A percentile compares a stretch with the other conserved stretches of the same genome.
Conservation (phyloP, 2,113 vertebrate species). For the Salvelinus fontinalis region DNA sequence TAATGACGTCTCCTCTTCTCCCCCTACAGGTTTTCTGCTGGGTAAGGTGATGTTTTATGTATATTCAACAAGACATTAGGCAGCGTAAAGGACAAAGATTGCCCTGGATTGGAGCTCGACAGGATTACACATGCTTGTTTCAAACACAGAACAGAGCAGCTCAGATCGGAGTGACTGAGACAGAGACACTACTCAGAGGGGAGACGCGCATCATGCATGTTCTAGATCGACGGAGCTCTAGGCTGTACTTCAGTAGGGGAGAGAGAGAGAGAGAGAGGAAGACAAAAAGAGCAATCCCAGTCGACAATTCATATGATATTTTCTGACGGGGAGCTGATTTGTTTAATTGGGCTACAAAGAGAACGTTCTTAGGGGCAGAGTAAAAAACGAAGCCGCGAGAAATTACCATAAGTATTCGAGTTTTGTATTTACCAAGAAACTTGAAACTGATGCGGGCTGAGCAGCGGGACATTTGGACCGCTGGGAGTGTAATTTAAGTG, state of each 20-base stretch:
- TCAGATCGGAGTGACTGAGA: neutral
- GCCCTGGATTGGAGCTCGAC: conserved; percentile 1
- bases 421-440: neutral
- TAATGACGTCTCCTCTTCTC: conserved; percentile 5
- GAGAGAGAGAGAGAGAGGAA: too few species aligned
- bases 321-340: neutral
- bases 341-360: too few species aligned
- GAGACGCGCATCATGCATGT: neutral
- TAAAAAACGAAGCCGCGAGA: too few species aligned
- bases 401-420: neutral
- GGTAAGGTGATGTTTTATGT: conserved; percentile 6
- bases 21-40: neutral
- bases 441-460: neutral
- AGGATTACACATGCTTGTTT: conserved; percentile 5
- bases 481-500: neutral
- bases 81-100: neutral
- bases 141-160: conserved; percentile 2
- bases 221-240: too few species aligned
- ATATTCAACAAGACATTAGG: conserved; percentile 16
- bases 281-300: neutral
- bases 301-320: neutral
- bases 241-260: too few species aligned
- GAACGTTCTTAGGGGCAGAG: too few species aligned
- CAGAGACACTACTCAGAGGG: neutral
- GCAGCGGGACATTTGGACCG: neutral